Conservation (phyloP, 1,140 invertebrate species). For the Aphis craccivora region DNA sequence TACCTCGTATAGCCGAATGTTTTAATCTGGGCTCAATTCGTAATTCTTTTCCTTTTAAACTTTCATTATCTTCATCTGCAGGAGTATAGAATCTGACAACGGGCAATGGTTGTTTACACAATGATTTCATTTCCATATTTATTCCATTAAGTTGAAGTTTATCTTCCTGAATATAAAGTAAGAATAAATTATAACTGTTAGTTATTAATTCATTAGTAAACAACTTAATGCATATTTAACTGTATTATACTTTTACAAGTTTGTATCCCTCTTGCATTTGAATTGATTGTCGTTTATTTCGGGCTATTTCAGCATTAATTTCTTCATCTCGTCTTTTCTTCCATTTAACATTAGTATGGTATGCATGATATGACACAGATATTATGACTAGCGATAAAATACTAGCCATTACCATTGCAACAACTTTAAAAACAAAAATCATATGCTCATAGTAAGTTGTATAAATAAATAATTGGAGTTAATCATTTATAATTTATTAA, state of each 20-base stretch:
- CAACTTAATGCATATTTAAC: neutral
- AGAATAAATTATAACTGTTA: neutral
- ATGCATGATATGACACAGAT: conserved; percentile 63
- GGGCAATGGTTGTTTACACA: conserved; percentile 3
- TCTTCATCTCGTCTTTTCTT: conserved; percentile 73
- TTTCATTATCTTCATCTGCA: conserved; percentile 34
- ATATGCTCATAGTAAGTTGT: neutral
- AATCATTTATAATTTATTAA: neutral
- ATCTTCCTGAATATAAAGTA: conserved; percentile 16
- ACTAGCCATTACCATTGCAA: conserved; percentile 62
- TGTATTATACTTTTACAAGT: conserved; percentile 13
- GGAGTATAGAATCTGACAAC: conserved; percentile 45
- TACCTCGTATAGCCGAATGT: conserved; percentile 43
- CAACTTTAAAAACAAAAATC: conserved; percentile 61
- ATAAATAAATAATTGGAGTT: neutral
- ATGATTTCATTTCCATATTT: conserved; percentile 53
- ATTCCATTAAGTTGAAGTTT: conserved; percentile 52
- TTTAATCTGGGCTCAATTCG: conserved; percentile 43
- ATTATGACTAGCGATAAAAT: conserved; percentile 63
- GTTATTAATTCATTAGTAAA: neutral
- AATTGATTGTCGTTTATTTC: conserved; percentile 61
- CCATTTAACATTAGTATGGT: conserved; percentile 65
- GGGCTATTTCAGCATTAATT: conserved; percentile 68
- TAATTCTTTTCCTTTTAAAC: conserved; percentile 47
- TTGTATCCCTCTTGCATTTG: conserved; percentile 60